Conservation (phyloP, 2,113 vertebrate genomes). For the Eublepharis macularius region DNA sequence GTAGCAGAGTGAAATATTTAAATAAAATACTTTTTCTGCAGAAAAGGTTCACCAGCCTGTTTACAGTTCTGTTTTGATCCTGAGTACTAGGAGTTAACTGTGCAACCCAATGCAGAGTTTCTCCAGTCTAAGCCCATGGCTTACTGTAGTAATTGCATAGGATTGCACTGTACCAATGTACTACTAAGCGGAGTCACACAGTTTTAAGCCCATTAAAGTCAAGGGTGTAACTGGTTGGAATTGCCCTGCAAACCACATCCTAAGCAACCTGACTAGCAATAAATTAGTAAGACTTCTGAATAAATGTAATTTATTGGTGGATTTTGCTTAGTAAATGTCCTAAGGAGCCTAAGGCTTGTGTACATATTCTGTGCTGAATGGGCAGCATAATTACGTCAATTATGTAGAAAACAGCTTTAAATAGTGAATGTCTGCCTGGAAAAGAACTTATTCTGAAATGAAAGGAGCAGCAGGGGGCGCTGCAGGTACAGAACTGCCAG, state of each 20-base stretch:
- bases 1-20: background rate
- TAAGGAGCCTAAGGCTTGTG: background rate
- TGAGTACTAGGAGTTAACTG: no score
- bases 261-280: background rate
- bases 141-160: no score
- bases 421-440: background rate
- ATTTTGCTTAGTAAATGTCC: background rate
- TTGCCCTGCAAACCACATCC: background rate
- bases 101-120: no score
- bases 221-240: no score
- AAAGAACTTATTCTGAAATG: conserved; percentile 41
- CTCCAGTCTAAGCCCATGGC: no score
- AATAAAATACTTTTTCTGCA: background rate
- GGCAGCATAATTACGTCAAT: conserved; percentile 13
- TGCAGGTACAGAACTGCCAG: conserved; percentile 63
- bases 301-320: background rate
- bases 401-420: background rate
- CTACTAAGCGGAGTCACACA: no score
- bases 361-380: background rate
- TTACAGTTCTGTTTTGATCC: background rate
- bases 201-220: no score
- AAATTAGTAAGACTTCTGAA: background rate
- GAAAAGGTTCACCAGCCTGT: conserved; percentile 6
- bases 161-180: no score
- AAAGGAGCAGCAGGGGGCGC: conserved; percentile 77